These are phyloP conservation scores for Drosophila leontia DNA, from an alignment of 1,140 invertebrate species.

Conservation along the genomic window DNA sequence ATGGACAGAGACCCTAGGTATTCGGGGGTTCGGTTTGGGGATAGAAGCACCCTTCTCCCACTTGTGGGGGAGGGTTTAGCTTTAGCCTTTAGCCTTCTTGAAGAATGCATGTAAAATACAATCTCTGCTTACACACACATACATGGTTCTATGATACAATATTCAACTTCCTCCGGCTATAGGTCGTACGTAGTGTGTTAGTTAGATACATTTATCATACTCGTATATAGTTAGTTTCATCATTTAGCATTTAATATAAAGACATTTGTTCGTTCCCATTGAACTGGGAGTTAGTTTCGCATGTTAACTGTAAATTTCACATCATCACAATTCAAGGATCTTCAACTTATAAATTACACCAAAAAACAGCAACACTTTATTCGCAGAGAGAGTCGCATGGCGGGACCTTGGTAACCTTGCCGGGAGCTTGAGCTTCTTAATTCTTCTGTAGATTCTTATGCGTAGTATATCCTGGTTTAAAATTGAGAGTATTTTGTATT, in stretches of 20 bases:
- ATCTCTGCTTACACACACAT: slow-evolving; percentile 23
- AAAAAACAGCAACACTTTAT: slow-evolving; percentile 41
- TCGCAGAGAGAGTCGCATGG: slow-evolving; percentile 20
- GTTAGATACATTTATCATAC: slow-evolving; percentile 53
- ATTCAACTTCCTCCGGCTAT: slow-evolving; percentile 2
- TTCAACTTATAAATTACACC: slow-evolving; percentile 78
- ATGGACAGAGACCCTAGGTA: slow-evolving; percentile 24
- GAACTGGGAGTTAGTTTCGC: slow-evolving; percentile 81
- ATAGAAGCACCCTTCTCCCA: slow-evolving; percentile 16
- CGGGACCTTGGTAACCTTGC: slow-evolving; percentile 20
- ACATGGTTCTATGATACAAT: slow-evolving; percentile 26
- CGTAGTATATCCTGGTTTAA: slow-evolving; percentile 3
- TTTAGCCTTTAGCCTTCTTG: slow-evolving; percentile 1
- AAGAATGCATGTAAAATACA: slow-evolving; percentile 59
- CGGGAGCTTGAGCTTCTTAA: neutral
- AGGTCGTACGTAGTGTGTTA: slow-evolving; percentile 5
- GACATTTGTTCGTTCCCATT: slow-evolving; percentile 84
- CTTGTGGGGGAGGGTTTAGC: neutral
- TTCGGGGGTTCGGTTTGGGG: slow-evolving; percentile 9
- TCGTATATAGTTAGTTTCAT: slow-evolving; percentile 52
- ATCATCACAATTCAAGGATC: slow-evolving; percentile 84
- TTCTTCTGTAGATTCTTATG: slow-evolving; percentile 1
- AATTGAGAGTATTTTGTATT: slow-evolving; percentile 36
- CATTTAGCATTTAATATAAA: slow-evolving; percentile 75
- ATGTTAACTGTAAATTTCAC: slow-evolving; percentile 85